Percentiles rank a stretch among this genome's conserved stretches.
Evolutionary conservation across 1,140 invertebrate genomes (phyloP).

Genomic region (Pararge aegeria): DNA sequence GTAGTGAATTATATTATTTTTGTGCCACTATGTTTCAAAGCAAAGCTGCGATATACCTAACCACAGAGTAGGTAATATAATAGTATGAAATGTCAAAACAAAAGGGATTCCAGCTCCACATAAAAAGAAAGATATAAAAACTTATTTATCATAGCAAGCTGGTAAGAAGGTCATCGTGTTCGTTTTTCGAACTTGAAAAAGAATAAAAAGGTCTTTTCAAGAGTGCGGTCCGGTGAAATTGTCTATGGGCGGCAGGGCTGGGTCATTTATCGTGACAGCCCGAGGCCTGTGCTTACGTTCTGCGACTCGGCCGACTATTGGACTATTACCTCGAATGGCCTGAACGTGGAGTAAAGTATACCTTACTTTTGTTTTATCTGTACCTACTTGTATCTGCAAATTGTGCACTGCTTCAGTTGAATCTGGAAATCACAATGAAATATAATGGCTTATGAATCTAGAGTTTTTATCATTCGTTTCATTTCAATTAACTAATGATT

Average conservation of each 20-base stretch:
- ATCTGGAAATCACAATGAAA: neutral
- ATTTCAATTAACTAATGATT: too few species aligned
- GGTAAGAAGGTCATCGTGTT: conserved; percentile 21
- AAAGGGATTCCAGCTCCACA: neutral
- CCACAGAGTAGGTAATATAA: too few species aligned
- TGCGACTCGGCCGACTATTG: conserved; percentile 49
- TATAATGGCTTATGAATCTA: too few species aligned
- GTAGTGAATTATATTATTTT: too few species aligned
- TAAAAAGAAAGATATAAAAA: conserved; percentile 22
- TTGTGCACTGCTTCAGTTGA: conserved; percentile 10
- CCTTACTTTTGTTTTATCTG: conserved; percentile 34
- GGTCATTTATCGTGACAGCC: conserved; percentile 66
- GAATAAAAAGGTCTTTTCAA: conserved; percentile 47
- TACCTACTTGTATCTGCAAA: conserved; percentile 19
- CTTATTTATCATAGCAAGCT: conserved; percentile 26
- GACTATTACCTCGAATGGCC: conserved; percentile 43
- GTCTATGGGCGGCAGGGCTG: conserved; percentile 54
- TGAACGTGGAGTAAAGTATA: conserved; percentile 34
- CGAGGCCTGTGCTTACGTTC: conserved; percentile 51
- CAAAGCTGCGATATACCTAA: too few species aligned
- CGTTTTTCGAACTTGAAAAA: conserved; percentile 20
- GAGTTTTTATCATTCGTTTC: too few species aligned
- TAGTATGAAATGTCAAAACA: neutral
- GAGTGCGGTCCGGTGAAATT: conserved; percentile 56
- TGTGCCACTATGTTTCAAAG: too few species aligned